phyloP scores from a whole-genome alignment of 37 sponge, comb jelly and placozoan species.

The Petrosia ficiformis region DNA sequence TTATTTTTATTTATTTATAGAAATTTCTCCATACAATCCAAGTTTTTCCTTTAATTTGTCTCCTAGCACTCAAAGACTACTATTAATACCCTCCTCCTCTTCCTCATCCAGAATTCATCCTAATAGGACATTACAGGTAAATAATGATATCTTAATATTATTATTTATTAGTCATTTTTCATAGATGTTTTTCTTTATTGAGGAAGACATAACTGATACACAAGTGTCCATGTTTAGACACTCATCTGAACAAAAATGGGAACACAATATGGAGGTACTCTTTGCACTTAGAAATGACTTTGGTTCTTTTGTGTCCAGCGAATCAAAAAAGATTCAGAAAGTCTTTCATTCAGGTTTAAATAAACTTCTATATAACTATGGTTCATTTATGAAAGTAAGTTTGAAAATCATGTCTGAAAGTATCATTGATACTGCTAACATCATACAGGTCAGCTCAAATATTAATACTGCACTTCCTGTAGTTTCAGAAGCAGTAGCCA shows the following conservation, averaged over 20 bases:
- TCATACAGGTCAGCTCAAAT: conserved; percentile 2
- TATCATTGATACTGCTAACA: too few relatives aligned
- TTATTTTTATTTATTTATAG: too few relatives aligned
- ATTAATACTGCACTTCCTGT: conserved; percentile 14
- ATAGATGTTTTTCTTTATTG: background rate
- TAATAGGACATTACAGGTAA: too few relatives aligned
- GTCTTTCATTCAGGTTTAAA: conserved; percentile 49
- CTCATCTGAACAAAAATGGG: conserved; percentile 12
- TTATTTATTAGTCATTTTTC: too few relatives aligned
- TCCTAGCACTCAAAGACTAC: too few relatives aligned
- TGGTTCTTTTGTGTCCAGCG: background rate
- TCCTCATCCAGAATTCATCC: too few relatives aligned
- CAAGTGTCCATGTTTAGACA: too few relatives aligned
- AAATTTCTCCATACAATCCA: too few relatives aligned
- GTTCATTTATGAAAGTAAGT: conserved; percentile 22
- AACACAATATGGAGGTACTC: background rate
- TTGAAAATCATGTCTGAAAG: background rate
- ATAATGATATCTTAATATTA: too few relatives aligned
- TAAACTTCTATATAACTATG: conserved; percentile 58
- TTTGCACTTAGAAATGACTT: conserved; percentile 6
- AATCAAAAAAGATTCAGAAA: conserved; percentile 21
- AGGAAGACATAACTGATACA: background rate
- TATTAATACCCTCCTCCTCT: too few relatives aligned
- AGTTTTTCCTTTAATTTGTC: too few relatives aligned
- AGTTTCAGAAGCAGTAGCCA: conserved; percentile 44